phyloP scores from a whole-genome alignment of 2,797 vertebrate species.

The Gorsachius magnificus region DNA sequence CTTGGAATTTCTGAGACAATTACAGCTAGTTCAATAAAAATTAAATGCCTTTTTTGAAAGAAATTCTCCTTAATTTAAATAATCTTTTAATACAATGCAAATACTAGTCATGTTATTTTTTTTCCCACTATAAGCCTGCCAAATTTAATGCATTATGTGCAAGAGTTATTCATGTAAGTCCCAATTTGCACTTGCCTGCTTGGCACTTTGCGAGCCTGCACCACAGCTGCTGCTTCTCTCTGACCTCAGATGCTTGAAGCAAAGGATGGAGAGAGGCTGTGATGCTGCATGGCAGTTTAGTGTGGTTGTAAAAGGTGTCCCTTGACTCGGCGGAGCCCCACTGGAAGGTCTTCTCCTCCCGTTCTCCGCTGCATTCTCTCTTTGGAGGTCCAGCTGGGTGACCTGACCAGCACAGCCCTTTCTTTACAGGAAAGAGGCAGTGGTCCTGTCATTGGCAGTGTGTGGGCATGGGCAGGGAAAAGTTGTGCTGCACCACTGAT shows the following conservation, averaged over 20 bases:
- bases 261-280: background rate
- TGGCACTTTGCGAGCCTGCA: background rate
- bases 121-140: background rate
- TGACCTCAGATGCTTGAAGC: background rate
- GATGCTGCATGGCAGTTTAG: background rate
- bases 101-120: background rate
- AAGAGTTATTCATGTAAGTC: background rate
- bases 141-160: background rate
- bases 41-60: background rate
- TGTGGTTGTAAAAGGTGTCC: background rate
- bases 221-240: background rate
- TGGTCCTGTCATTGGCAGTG: background rate
- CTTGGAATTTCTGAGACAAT: background rate
- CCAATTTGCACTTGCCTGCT: background rate
- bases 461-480: too few relatives aligned
- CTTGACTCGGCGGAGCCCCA: background rate
- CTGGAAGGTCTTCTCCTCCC: background rate
- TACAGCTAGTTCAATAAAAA: background rate
- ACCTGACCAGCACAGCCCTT: background rate
- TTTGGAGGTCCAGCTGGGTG: background rate
- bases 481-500: accelerated
- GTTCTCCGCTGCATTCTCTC: background rate
- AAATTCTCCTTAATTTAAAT: background rate
- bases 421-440: background rate
- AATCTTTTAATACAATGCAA: background rate